Percentiles rank a stretch among this genome's conserved stretches.
Evolutionary conservation across 1,140 invertebrate species (phyloP).

Genomic region (Anastrepha obliqua): DNA sequence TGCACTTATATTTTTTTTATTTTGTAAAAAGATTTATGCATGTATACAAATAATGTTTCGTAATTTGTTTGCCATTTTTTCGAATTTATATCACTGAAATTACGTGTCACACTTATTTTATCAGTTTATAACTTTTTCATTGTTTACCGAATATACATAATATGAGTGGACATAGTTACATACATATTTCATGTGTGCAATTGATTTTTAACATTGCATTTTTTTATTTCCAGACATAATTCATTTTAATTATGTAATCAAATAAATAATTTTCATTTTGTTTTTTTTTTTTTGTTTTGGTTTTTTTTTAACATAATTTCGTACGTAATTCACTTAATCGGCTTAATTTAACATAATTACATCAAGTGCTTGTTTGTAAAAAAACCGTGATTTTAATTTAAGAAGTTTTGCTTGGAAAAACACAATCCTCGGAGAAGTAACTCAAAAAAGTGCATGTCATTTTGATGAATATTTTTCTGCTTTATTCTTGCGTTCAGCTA

Average conservation of each 20-base stretch:
- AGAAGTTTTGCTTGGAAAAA: no score
- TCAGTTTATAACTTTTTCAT: constrained; percentile 4
- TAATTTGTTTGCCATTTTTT: constrained; percentile 47
- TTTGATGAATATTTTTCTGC: no score
- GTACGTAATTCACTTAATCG: no score
- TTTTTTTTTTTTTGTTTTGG: not conserved
- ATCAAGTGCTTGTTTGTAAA: no score
- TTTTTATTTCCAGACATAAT: not conserved
- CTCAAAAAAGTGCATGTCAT: no score
- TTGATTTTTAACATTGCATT: constrained; percentile 35
- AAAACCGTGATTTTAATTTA: no score
- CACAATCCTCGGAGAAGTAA: no score
- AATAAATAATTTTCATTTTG: not conserved
- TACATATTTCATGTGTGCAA: not conserved
- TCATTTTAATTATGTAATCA: constrained; percentile 41
- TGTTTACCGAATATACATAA: not conserved
- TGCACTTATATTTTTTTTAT: constrained; percentile 4
- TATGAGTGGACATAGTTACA: not conserved
- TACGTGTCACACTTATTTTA: constrained; percentile 34
- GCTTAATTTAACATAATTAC: no score
- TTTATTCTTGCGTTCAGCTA: no score
- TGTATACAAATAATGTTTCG: constrained; percentile 30
- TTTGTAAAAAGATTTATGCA: constrained; percentile 4
- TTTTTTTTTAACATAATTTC: no score
- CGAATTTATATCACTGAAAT: constrained; percentile 24